phyloP scores from a whole-genome alignment of 53 echinoderm and acorn worm species.

The Pentamera pediparva region DNA sequence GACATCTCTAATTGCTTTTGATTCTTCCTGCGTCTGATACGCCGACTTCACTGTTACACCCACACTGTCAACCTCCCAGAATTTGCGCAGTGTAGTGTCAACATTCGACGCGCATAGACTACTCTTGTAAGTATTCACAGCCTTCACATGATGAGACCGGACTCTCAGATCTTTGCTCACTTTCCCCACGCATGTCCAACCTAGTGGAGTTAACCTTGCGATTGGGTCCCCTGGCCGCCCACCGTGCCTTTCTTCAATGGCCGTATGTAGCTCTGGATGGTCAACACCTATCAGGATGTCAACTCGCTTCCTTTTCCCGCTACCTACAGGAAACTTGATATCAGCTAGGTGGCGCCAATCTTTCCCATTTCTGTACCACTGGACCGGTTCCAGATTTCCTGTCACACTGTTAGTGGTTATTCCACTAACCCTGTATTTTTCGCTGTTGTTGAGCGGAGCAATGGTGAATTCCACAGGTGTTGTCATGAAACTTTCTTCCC shows the following conservation, averaged over 20 bases:
- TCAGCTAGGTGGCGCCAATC: slow-evolving; percentile 22
- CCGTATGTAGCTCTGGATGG: slow-evolving; percentile 10
- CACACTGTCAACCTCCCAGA: slow-evolving; percentile 19
- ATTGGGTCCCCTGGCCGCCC: slow-evolving; percentile 16
- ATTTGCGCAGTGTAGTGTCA: slow-evolving; percentile 1
- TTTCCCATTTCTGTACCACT: slow-evolving; percentile 16
- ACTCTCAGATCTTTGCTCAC: too few species aligned
- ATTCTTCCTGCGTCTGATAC: neutral
- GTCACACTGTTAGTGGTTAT: neutral
- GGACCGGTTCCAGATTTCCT: neutral
- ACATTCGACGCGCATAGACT: too few species aligned
- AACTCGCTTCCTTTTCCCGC: slow-evolving; percentile 1
- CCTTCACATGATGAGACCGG: too few species aligned
- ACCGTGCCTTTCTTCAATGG: slow-evolving; percentile 18
- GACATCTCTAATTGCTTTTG: neutral
- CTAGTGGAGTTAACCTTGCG: slow-evolving; percentile 23
- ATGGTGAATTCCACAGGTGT: neutral
- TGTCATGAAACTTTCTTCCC: neutral
- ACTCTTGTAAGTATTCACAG: neutral
- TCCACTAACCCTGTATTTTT: neutral
- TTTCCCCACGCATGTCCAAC: slow-evolving; percentile 34
- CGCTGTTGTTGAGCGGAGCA: too few species aligned
- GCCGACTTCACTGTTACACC: neutral
- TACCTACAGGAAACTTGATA: slow-evolving; percentile 9
- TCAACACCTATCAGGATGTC: slow-evolving; percentile 24